phyloP scores from a whole-genome alignment of 2,797 vertebrate species.

The Centropyge bicolor region DNA sequence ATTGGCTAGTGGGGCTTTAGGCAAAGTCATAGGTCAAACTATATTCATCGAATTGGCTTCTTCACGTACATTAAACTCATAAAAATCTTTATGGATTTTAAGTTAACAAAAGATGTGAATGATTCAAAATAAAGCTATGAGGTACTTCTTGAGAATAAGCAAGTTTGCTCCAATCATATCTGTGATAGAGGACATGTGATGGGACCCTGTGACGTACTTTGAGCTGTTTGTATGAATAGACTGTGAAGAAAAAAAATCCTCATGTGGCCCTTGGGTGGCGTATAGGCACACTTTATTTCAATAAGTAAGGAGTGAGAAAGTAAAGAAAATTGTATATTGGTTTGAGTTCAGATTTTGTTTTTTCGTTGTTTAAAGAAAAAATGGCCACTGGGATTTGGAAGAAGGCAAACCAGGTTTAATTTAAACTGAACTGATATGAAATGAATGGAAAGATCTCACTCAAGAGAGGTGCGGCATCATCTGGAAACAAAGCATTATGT shows the following conservation, averaged over 20 bases:
- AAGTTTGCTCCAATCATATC: background rate
- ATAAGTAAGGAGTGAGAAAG: background rate
- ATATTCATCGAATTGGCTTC: background rate
- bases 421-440: background rate
- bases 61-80: background rate
- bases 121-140: background rate
- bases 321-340: background rate
- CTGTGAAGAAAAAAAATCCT: background rate
- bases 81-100: background rate
- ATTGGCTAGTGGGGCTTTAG: too few species aligned
- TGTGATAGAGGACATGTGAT: background rate
- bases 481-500: background rate
- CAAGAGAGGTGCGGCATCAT: background rate
- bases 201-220: background rate
- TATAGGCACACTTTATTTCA: background rate
- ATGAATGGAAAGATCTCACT: background rate
- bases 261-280: background rate
- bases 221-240: background rate
- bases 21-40: background rate
- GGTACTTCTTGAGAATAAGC: background rate
- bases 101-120: background rate
- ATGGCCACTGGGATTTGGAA: background rate
- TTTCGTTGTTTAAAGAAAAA: background rate
- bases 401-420: background rate
- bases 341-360: constrained; percentile 12